Base-by-base conservation (phyloP, 2,113 vertebrate genomes). In the Marmota flaviventris region DNA sequence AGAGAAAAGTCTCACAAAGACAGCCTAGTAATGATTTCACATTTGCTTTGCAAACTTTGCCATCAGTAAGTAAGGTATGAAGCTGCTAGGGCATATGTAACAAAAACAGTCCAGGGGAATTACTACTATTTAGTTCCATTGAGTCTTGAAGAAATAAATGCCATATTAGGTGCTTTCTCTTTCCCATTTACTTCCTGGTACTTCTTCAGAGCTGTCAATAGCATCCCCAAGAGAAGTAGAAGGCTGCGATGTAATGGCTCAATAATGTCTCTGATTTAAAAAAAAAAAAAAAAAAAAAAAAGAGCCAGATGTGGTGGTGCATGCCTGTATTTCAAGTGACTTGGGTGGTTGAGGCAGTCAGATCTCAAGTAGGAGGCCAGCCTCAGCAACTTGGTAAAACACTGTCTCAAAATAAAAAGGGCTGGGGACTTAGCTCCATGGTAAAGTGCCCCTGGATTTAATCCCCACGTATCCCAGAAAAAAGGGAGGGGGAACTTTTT, bases 151-250 rank as follows among this genome's bases (percentile, higher is more conserved):
- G 34, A 70, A 70, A 53, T 6, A 77, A 45, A 48, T 10, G 6
- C 11, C 34, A 58, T 27, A 29, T 39, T 18, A 24, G 7, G 18
- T 10, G 34, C 48, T 42, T 78, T 77, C 20, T 48, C 37, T 4
- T 39, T 53, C 3, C 29, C 0, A 13, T 11, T 10, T 1, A 22
- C 67, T 24, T 69, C 27, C 37, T 63, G 73, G 2, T 25, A 32
- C 27, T 56, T 51, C 12, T 48, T 82, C 83, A 45, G 4, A 9
- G 1, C 2, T 39, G 8, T 84, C 56, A 65, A 2, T 4, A 91
- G 93, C 69, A 93, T 97, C 94, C 34, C 32, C 95, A 97, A 95
- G 92, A 97, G 98, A 97, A 98, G 94, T 84, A 77, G 85, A 96
- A 96, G 69, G 56, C 83, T 87, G 87, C 45, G 72, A 96, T 85